Evolutionary conservation across 2,797 vertebrate genomes (phyloP).

Genomic region (Tamandua tetradactyla): DNA sequence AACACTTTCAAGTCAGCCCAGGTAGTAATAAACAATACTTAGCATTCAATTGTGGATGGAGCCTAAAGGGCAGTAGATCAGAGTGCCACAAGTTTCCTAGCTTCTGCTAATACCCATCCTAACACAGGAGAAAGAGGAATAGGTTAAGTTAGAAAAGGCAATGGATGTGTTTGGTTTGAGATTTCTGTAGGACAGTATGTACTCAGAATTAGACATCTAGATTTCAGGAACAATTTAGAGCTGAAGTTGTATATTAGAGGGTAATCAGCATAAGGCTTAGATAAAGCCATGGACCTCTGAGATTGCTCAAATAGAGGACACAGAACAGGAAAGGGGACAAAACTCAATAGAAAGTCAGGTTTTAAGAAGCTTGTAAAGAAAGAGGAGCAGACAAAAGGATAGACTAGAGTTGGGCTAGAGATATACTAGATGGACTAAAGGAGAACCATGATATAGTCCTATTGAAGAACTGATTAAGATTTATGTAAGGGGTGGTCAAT

Average conservation of each 20-base stretch:
- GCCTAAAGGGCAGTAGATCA: background rate
- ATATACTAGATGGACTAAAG: background rate
- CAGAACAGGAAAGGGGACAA: background rate
- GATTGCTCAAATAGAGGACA: background rate
- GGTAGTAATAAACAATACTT: background rate
- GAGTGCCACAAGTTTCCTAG: background rate
- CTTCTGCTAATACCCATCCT: background rate
- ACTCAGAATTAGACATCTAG: background rate
- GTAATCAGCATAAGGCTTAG: background rate
- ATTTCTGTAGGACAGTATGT: background rate
- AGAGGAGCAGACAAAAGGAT: background rate
- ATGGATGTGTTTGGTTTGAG: background rate
- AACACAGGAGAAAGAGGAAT: background rate
- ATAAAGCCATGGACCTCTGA: background rate
- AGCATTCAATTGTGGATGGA: background rate
- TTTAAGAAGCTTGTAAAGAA: constrained; percentile 28
- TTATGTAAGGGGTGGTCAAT: background rate
- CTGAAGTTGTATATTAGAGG: background rate
- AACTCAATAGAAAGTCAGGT: background rate
- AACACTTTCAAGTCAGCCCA: no score
- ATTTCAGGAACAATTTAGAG: background rate
- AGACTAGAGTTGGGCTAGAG: background rate
- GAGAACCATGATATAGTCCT: background rate
- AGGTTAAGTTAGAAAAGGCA: background rate
- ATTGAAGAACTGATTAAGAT: background rate